These are phyloP conservation scores for Coryphaenoides rupestris DNA, from an alignment of 2,113 vertebrate genomes.

Conservation along the genomic window DNA sequence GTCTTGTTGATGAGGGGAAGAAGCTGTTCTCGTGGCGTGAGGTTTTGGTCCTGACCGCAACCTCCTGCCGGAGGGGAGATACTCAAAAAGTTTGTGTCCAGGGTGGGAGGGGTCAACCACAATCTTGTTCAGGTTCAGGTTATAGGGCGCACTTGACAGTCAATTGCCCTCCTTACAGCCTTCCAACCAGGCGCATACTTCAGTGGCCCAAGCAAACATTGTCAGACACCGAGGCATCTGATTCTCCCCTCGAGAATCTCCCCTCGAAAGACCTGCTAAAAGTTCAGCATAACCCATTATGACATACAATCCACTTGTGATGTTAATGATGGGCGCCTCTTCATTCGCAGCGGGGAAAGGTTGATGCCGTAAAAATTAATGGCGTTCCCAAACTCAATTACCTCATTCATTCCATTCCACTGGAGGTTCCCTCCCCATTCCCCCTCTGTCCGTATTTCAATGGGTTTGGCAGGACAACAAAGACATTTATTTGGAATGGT, in stretches of 20 bases:
- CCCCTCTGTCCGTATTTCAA: neutral
- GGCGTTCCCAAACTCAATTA: neutral
- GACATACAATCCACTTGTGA: neutral
- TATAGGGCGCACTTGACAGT: too few species aligned
- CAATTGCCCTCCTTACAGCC: too few species aligned
- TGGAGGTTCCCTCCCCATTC: neutral
- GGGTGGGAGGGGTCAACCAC: too few species aligned
- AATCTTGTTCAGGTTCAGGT: too few species aligned
- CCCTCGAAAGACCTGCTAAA: neutral
- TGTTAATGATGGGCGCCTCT: neutral
- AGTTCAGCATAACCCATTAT: neutral
- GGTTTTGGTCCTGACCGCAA: too few species aligned
- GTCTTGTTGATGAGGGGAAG: too few species aligned
- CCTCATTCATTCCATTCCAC: neutral
- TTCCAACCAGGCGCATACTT: neutral
- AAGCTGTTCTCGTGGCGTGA: too few species aligned
- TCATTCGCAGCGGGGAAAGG: neutral
- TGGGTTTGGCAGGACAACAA: neutral
- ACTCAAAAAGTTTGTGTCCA: too few species aligned
- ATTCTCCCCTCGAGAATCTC: neutral
- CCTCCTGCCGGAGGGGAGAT: too few species aligned
- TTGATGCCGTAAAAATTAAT: neutral
- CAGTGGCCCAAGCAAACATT: neutral
- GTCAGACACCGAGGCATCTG: neutral
- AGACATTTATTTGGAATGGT: neutral